Percentiles rank a stretch among this genome's conserved stretches.
These are phyloP conservation scores for Lasioglossum vierecki DNA, from an alignment of 2,888 invertebrate genomes.

Conservation along the genomic window DNA sequence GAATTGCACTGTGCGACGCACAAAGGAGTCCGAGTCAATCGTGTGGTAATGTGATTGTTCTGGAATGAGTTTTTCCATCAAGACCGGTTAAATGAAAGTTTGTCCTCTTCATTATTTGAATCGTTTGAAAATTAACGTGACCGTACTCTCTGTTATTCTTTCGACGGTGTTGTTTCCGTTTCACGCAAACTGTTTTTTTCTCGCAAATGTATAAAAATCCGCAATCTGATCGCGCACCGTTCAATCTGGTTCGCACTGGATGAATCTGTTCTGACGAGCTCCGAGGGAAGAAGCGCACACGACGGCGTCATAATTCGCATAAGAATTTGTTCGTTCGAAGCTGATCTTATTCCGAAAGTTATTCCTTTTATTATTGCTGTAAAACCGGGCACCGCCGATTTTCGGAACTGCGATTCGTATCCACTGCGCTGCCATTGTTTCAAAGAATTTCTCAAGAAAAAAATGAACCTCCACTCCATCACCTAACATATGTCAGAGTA, in stretches of 20 bases:
- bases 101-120: background rate
- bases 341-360: background rate
- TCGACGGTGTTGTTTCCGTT: background rate
- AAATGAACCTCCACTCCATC: too few relatives aligned
- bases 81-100: background rate
- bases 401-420: too few relatives aligned
- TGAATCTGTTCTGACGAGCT: background rate
- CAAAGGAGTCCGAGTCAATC: too few relatives aligned
- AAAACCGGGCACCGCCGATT: too few relatives aligned
- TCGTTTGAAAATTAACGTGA: background rate
- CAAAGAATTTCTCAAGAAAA: too few relatives aligned
- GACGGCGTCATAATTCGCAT: background rate
- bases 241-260: background rate
- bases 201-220: background rate
- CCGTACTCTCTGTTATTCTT: too few relatives aligned
- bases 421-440: too few relatives aligned
- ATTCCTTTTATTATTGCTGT: too few relatives aligned
- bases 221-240: background rate
- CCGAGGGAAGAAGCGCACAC: background rate
- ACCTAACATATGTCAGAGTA: too few relatives aligned
- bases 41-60: background rate
- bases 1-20: too few relatives aligned
- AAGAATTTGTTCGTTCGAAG: background rate
- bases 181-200: background rate
- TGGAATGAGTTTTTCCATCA: background rate